Evolutionary conservation across 2,888 invertebrate genomes (phyloP).

Genomic region (Amaurobius ferox): DNA sequence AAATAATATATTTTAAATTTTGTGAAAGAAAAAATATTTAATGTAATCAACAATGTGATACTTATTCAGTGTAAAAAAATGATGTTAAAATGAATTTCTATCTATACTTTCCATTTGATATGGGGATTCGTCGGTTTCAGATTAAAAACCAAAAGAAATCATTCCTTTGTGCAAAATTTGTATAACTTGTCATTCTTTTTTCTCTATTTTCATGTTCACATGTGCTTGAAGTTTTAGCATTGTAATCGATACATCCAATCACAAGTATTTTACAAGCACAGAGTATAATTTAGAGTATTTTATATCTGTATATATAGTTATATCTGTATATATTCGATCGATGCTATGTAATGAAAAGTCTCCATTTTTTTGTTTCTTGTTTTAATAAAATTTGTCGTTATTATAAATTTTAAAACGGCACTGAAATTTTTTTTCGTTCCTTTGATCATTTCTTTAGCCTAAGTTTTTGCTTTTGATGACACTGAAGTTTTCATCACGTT

Average conservation of each 20-base stretch:
- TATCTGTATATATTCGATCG: slow-evolving; percentile 47
- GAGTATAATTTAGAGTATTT: slow-evolving; percentile 47
- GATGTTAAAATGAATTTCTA: no score
- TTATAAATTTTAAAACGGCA: slow-evolving; percentile 1
- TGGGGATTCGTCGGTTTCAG: no score
- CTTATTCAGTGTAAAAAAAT: no score
- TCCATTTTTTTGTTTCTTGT: background rate
- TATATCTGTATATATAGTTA: slow-evolving; percentile 48
- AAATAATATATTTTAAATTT: no score
- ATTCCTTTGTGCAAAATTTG: background rate
- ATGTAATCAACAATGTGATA: no score
- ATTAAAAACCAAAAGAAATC: no score
- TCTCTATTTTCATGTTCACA: background rate
- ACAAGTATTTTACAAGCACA: slow-evolving; percentile 27
- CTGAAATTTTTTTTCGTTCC: no score
- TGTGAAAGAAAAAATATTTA: no score
- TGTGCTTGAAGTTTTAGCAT: background rate
- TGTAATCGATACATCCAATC: background rate
- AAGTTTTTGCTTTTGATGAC: no score
- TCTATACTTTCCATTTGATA: no score
- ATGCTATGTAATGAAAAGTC: background rate
- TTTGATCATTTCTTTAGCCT: no score
- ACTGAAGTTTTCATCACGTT: no score
- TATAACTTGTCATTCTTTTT: background rate
- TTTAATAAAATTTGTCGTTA: background rate